Percentiles rank a stretch among this genome's conserved stretches.
phyloP scores from a whole-genome alignment of 2,113 vertebrate genomes.

The Ammodramus savannarum region DNA sequence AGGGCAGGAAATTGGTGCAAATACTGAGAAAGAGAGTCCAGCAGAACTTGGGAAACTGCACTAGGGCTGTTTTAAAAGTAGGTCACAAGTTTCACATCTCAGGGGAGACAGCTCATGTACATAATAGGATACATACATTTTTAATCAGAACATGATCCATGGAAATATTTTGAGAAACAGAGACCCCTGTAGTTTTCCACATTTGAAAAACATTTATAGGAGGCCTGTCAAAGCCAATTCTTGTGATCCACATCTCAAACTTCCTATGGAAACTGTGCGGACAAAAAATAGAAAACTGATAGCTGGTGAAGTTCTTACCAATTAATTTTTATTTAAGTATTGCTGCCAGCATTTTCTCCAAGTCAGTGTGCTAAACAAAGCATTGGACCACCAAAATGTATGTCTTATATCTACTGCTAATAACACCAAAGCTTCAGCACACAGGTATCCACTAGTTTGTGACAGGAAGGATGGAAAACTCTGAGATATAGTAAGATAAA shows the following conservation, averaged over 20 bases:
- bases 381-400: background rate
- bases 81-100: slow-evolving; percentile 3
- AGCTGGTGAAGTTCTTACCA: background rate
- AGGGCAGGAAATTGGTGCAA: background rate
- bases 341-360: background rate
- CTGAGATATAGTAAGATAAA: background rate
- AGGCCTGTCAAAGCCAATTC: background rate
- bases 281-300: background rate
- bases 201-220: background rate
- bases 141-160: slow-evolving; percentile 20
- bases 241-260: background rate
- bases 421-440: background rate
- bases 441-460: background rate
- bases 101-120: background rate
- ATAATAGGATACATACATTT: background rate
- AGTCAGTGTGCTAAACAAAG: background rate
- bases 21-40: background rate
- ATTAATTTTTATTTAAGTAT: background rate
- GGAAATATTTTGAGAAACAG: background rate
- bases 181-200: background rate
- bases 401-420: background rate
- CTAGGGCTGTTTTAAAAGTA: background rate
- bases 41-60: background rate
- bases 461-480: background rate
- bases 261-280: background rate